These are phyloP conservation scores for Uromys caudimaculatus DNA, from an alignment of 2,797 vertebrate species.

Conservation along the genomic window DNA sequence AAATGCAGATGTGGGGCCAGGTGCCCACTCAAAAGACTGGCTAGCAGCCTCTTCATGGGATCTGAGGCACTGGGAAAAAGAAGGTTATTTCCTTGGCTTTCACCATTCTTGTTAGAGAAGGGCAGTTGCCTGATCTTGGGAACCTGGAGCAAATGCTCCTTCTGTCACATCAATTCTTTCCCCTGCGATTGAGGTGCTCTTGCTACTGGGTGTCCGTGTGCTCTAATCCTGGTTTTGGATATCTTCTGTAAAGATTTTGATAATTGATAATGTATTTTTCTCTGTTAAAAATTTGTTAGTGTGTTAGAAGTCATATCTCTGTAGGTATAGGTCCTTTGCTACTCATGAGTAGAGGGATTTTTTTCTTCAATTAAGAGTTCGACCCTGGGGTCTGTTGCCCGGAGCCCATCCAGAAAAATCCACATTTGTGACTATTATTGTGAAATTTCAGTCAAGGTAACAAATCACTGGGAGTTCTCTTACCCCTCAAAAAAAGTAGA, in stretches of 20 bases:
- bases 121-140: conserved; percentile 61
- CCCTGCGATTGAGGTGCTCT: conserved; percentile 77
- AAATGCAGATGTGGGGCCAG: not conserved
- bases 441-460: not conserved
- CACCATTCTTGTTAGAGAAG: conserved; percentile 44
- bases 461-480: not conserved
- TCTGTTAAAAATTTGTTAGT: conserved; percentile 81
- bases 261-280: conserved; percentile 80
- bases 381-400: conserved; percentile 83
- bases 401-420: conserved; percentile 53
- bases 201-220: conserved; percentile 79
- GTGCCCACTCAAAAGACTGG: not conserved
- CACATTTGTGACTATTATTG: conserved; percentile 25
- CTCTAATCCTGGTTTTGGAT: conserved; percentile 70
- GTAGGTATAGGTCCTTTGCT: conserved; percentile 69
- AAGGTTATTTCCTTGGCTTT: not conserved
- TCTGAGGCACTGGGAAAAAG: not conserved
- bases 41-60: not conserved
- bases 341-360: conserved; percentile 64
- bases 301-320: conserved; percentile 80
- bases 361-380: conserved; percentile 81
- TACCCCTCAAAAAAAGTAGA: not conserved
- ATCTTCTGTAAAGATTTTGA: conserved; percentile 80
- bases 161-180: conserved; percentile 65
- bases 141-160: conserved; percentile 58